Conservation (phyloP, 2,797 vertebrate species). For the Thunnus albacares region DNA sequence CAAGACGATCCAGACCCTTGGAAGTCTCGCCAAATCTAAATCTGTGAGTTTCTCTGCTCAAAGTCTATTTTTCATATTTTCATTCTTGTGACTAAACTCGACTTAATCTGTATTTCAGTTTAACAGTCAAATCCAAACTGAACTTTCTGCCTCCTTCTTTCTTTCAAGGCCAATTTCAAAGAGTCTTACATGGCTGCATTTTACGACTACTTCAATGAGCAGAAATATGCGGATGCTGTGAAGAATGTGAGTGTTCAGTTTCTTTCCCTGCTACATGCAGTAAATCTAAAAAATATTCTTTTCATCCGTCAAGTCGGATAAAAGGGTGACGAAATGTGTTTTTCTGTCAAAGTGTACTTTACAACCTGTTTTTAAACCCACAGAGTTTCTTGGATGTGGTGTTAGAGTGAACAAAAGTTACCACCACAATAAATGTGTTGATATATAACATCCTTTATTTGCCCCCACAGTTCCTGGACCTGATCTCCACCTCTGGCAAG, state of each 20-base stretch:
- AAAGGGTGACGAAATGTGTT: not conserved
- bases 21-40: constrained; percentile 98
- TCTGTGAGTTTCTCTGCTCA: constrained; percentile 88
- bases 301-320: constrained; percentile 2
- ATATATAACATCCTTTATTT: constrained; percentile 31
- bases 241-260: constrained; percentile 92
- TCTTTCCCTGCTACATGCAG: not conserved
- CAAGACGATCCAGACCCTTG: constrained; percentile 98
- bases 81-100: not conserved
- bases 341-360: not conserved
- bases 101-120: constrained; percentile 12
- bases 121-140: constrained; percentile 3
- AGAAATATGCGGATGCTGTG: constrained; percentile 98
- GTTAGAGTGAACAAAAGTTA: not conserved
- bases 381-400: not conserved
- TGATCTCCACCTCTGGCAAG: constrained; percentile 98
- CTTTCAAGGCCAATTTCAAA: constrained; percentile 96
- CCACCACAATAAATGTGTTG: not conserved
- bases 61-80: not conserved
- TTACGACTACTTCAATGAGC: constrained; percentile 98
- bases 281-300: constrained; percentile 9
- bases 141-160: constrained; percentile 35
- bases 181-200: constrained; percentile 98
- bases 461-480: constrained; percentile 92
- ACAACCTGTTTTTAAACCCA: not conserved